Evolutionary conservation across 2,888 invertebrate species (phyloP).

Genomic region (Arge pagana): DNA sequence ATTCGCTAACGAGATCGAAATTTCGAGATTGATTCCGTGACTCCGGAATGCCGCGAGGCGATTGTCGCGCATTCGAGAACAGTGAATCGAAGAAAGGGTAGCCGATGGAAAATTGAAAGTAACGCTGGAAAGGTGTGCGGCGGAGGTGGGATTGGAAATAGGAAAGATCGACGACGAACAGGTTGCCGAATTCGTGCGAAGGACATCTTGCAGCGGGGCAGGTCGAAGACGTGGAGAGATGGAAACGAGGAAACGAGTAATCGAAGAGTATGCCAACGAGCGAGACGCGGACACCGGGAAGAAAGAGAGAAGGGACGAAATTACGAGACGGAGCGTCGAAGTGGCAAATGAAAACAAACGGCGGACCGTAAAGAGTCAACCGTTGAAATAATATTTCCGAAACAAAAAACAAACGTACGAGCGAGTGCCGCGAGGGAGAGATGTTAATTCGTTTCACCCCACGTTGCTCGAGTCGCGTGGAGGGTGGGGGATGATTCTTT

Average conservation of each 20-base stretch:
- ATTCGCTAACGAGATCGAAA: no score
- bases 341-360: conserved; percentile 46
- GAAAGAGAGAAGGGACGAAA: no score
- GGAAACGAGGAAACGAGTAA: conserved; percentile 22
- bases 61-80: no score
- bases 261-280: conserved; percentile 4
- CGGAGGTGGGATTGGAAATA: no score
- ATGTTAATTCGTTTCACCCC: conserved; percentile 26
- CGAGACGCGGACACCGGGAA: no score
- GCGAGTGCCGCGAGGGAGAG: conserved; percentile 15
- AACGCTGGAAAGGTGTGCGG: no score
- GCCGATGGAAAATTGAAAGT: no score
- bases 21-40: no score
- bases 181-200: conserved; percentile 37
- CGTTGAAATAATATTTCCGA: conserved; percentile 34
- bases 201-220: conserved; percentile 7
- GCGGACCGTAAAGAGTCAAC: conserved; percentile 38
- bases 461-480: conserved; percentile 11
- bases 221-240: not conserved
- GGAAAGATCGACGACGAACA: no score
- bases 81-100: conserved; percentile 44
- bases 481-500: not conserved
- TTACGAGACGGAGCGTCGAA: conserved; percentile 13
- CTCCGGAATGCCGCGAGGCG: no score
- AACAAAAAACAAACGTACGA: conserved; percentile 16